A percentile compares a stretch with the other conserved stretches of the same genome.
Evolutionary conservation across 1,140 invertebrate species (phyloP).

Genomic region (Megalonaias nervosa): DNA sequence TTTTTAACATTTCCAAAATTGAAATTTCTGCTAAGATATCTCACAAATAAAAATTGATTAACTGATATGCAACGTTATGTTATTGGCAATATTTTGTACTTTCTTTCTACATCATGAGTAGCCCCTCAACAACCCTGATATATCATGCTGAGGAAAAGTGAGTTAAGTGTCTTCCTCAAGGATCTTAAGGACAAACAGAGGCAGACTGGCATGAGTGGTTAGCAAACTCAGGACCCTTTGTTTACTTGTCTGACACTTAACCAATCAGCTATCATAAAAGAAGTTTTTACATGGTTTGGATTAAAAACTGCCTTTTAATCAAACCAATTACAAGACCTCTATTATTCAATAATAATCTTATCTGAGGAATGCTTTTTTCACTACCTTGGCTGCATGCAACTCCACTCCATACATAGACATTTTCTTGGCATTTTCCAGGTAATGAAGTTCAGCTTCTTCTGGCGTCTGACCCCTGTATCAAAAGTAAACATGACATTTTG

Average conservation of each 20-base stretch:
- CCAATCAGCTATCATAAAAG: background rate
- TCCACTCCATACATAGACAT: constrained; percentile 98
- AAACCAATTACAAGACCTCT: background rate
- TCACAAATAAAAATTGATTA: too few species aligned
- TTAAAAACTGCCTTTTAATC: background rate
- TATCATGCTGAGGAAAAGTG: too few species aligned
- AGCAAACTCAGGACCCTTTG: background rate
- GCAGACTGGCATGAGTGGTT: too few species aligned
- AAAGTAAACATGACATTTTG: background rate
- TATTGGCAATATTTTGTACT: too few species aligned
- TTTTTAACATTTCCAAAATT: too few species aligned
- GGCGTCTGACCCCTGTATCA: constrained; percentile 90
- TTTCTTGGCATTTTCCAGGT: constrained; percentile 98
- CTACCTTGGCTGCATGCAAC: constrained; percentile 89
- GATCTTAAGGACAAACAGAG: background rate
- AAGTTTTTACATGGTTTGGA: background rate
- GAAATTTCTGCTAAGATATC: too few species aligned
- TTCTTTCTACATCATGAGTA: background rate
- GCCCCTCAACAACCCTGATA: too few species aligned
- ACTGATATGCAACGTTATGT: too few species aligned
- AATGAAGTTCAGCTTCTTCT: constrained; percentile 96
- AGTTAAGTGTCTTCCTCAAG: background rate
- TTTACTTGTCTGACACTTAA: too few species aligned
- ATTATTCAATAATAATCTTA: background rate
- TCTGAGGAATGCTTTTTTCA: background rate